Evolutionary conservation across 1,140 invertebrate species (phyloP), one percentile per base, ranked within the genome.

Genomic region (Psilanteris sp.): DNA sequence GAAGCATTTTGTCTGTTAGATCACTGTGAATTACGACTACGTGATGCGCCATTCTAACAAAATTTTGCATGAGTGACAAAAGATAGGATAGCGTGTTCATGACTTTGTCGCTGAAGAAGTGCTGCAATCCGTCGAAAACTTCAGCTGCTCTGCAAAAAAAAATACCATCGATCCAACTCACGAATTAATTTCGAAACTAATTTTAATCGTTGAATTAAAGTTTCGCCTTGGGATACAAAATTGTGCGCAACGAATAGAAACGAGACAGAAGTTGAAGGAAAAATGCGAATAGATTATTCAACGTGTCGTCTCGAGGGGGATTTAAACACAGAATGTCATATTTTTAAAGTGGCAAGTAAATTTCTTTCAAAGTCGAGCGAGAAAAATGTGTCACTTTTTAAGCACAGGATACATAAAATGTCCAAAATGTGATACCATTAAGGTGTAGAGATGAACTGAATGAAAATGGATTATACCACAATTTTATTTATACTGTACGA

Each of bases 21-120:
- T 85, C 79, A 15, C 75, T 62, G 44, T 87, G 79, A 67, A 86
- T 71, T 8, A 85, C 64, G 1, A 79, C 80, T 3, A 81, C 62
- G 36, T 87, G 84, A 34, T 87, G 80, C 29, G 77, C 54, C 54
- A 81, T 80, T 62, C 26, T 59, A 1, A 82, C 77, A 9, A 86
- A 48, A 16, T 79, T 82, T 29, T 84, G 75, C 11, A 52, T 80
- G 11, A 83, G 26, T 3, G 83, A 83, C 5, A 80, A 22, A 18
- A 82, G 0, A 31, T 86, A 85, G 0, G 83, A 78, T 8, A 83
- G 0, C 0, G 46, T 61, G 22, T 80, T 85, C 9, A 87, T 41
- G 29, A 86, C 26, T 3, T 82, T 79, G 0, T 54, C 44, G 0
- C 79, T 74, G 24, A 87, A 81, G 6, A 83, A 72, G 3, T 74